Percentiles rank a stretch among this genome's conserved stretches.
Conservation (phyloP, 2,797 vertebrate species). For the Eremophila alpestris region DNA sequence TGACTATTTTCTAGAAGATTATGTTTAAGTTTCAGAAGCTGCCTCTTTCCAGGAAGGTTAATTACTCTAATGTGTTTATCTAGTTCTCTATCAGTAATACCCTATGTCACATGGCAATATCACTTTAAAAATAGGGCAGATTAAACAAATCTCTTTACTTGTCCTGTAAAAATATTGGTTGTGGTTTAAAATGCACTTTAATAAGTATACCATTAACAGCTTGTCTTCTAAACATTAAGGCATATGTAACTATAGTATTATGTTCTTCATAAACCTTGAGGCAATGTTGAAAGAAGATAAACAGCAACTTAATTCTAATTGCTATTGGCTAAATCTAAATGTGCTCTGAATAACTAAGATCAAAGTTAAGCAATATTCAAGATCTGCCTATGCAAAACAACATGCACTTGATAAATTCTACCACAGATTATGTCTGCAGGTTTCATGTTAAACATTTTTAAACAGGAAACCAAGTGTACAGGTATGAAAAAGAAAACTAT, state of each 20-base stretch:
- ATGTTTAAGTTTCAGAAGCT: constrained; percentile 62
- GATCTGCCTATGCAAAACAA: neutral
- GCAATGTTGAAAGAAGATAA: constrained; percentile 29
- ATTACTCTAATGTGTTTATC: constrained; percentile 71
- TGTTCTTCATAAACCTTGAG: neutral
- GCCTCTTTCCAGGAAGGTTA: constrained; percentile 58
- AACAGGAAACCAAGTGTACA: neutral
- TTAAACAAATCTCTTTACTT: constrained; percentile 85
- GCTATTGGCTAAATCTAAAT: neutral
- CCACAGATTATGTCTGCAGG: neutral
- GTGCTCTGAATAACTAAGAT: neutral
- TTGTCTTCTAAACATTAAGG: constrained; percentile 22
- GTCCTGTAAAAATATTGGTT: constrained; percentile 72
- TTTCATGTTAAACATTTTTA: neutral
- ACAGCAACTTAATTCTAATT: neutral
- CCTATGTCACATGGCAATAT: constrained; percentile 64
- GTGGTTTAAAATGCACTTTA: constrained; percentile 34
- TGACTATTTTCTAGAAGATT: constrained; percentile 36
- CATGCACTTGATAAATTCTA: neutral
- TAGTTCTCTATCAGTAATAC: constrained; percentile 67
- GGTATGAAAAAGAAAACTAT: neutral
- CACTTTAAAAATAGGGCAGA: constrained; percentile 84
- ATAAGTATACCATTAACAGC: constrained; percentile 23
- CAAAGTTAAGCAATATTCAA: constrained; percentile 18
- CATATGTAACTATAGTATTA: constrained; percentile 1